Conservation (phyloP, 2,113 vertebrate species). For the Panthera uncia region DNA sequence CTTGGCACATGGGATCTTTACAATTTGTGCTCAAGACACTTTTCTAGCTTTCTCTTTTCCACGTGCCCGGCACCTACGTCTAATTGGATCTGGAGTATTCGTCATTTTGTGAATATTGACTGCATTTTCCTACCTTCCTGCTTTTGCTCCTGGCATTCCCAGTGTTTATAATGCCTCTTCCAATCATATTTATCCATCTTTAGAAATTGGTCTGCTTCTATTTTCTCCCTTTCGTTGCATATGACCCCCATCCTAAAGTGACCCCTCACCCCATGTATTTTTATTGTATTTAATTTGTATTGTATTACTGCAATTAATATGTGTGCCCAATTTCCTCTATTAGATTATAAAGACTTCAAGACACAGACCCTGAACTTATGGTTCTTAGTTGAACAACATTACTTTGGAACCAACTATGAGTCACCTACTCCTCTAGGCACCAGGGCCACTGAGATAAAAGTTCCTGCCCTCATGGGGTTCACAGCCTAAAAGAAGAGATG, state of each 20-base stretch:
- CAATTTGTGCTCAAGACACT: background rate
- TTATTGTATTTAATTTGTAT: background rate
- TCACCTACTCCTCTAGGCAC: background rate
- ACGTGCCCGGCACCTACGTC: background rate
- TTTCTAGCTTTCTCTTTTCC: background rate
- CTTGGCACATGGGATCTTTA: background rate
- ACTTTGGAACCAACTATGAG: background rate
- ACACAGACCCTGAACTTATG: background rate
- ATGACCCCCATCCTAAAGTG: background rate
- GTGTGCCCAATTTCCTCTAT: background rate
- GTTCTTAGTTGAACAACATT: background rate
- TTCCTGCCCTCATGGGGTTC: background rate
- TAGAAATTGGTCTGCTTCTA: constrained; percentile 7
- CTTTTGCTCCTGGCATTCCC: background rate
- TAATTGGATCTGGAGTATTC: background rate
- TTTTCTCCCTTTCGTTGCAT: background rate
- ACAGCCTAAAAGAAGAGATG: background rate
- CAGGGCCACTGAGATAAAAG: background rate
- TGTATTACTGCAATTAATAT: background rate
- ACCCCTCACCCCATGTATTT: background rate
- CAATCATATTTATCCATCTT: background rate
- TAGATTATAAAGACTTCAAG: background rate
- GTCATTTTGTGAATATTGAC: background rate
- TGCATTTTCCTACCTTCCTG: background rate
- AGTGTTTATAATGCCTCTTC: background rate